Base-by-base conservation (phyloP, 2,113 vertebrate genomes). In the Mormyrus iriodes region DNA sequence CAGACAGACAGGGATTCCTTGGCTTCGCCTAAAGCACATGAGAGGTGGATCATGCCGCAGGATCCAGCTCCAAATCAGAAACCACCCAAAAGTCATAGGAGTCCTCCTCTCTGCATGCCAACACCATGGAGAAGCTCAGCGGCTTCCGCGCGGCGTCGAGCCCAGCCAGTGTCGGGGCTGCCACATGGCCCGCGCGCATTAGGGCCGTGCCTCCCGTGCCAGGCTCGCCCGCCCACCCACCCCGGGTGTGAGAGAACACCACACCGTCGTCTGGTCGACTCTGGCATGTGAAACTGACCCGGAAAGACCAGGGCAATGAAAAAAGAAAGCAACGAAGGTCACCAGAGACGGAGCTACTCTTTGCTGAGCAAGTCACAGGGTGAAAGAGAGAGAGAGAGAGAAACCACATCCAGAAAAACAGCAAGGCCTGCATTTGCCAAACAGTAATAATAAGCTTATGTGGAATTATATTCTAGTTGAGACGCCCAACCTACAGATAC, bases 361-460 rank as follows among this genome's bases (percentile, higher is more conserved):
- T 3, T n/a, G 17, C 39, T 48, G 42, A 13, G 35, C 69, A 31
- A 76, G 27, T 4, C 61, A 65, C 53, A 69, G 69, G 35, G 13
- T 7, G 87, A 27, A 61, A 27, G 61, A 42, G 69, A 82, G 39
- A 88, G 88, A 83, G 42, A 46, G 21, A 21, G 44, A 48, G 79
- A 46, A 19, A 83, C 39, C 79, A 27, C 58, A 85, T 48, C 39
- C 82, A 58, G 48, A 86, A 55, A 89, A 65, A 69, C 8, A 24
- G 49, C 21, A 44, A 53, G n/a, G 88, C 49, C 58, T 73, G 58
- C 44, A 88, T 51, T 90, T 90, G 92, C 92, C 93, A 93, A 94
- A 94, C 92, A 93, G 93, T 93, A 95, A 96, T 93, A 95, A 94
- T 93, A 93, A 92, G 90, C 93, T 95, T 95, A 95, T 90, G 91